These are phyloP conservation scores for Cephonodes hylas DNA, from an alignment of 2,888 invertebrate genomes.

Conservation along the genomic window DNA sequence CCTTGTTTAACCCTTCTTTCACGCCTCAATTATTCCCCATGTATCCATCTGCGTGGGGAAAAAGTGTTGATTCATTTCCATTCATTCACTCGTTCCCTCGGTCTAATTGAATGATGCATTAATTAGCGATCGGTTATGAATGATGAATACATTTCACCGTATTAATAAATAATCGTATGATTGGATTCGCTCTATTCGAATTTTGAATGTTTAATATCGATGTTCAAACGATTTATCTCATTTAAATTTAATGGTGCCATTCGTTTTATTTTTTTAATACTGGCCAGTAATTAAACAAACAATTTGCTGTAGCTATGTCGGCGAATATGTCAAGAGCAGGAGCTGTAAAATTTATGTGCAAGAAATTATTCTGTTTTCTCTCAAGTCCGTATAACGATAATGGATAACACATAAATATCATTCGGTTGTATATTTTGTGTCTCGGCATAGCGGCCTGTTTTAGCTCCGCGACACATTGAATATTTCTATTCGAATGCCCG, in stretches of 20 bases:
- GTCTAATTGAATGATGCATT: slow-evolving; percentile 23
- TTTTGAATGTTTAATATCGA: no score
- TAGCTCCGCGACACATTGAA: background rate
- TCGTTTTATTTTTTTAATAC: background rate
- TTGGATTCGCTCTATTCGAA: background rate
- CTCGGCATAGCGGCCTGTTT: background rate
- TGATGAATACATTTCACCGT: background rate
- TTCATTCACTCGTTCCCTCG: slow-evolving; percentile 13
- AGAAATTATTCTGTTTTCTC: background rate
- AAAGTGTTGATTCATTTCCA: slow-evolving; percentile 12
- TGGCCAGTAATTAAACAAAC: background rate
- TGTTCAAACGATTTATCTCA: no score
- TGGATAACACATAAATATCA: background rate
- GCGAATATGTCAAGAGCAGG: background rate
- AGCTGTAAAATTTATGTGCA: background rate
- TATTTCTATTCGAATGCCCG: background rate
- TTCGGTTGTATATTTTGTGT: background rate
- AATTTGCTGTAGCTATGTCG: no score
- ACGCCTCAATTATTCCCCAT: slow-evolving; percentile 9
- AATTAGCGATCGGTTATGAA: slow-evolving; percentile 15
- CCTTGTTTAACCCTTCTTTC: slow-evolving; percentile 8
- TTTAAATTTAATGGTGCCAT: background rate
- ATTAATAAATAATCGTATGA: background rate
- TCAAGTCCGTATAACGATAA: background rate
- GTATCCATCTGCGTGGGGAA: slow-evolving; percentile 5